These are phyloP conservation scores for Sebastes kiyomatsui DNA, from an alignment of 2,797 vertebrate species.

Conservation along the genomic window DNA sequence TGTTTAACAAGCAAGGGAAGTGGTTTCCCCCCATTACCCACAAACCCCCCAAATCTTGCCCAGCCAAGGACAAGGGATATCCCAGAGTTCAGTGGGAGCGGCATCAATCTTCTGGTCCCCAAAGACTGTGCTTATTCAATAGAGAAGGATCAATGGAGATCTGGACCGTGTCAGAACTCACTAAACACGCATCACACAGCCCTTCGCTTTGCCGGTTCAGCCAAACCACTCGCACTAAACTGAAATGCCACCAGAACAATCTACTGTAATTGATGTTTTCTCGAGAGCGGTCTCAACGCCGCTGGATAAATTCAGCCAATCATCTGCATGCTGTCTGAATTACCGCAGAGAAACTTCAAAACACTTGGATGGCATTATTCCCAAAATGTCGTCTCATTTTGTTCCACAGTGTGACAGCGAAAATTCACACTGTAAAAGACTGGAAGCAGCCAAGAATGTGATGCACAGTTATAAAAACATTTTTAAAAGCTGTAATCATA, in stretches of 20 bases:
- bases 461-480: background rate
- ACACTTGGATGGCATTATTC: conserved; percentile 42
- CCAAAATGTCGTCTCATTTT: conserved; percentile 42
- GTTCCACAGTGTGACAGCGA: conserved; percentile 13
- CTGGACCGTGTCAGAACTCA: conserved; percentile 73
- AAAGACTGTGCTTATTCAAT: conserved; percentile 74
- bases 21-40: conserved; percentile 80
- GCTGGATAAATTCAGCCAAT: conserved; percentile 61
- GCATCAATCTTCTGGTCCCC: conserved; percentile 77
- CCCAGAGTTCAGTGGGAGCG: conserved; percentile 80
- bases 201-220: conserved; percentile 38
- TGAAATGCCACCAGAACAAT: conserved; percentile 73
- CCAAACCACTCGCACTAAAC: conserved; percentile 67
- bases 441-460: background rate
- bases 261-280: conserved; percentile 68
- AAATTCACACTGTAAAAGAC: conserved; percentile 13
- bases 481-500: background rate
- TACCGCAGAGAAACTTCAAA: conserved; percentile 65
- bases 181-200: conserved; percentile 54
- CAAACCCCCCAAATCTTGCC: conserved; percentile 72
- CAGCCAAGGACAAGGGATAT: conserved; percentile 76
- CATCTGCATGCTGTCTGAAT: conserved; percentile 55
- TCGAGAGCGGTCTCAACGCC: conserved; percentile 59
- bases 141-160: conserved; percentile 62
- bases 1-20: conserved; percentile 86